Conservation (phyloP, 2,888 invertebrate genomes). For the Caenorhabditis zanzibari region DNA sequence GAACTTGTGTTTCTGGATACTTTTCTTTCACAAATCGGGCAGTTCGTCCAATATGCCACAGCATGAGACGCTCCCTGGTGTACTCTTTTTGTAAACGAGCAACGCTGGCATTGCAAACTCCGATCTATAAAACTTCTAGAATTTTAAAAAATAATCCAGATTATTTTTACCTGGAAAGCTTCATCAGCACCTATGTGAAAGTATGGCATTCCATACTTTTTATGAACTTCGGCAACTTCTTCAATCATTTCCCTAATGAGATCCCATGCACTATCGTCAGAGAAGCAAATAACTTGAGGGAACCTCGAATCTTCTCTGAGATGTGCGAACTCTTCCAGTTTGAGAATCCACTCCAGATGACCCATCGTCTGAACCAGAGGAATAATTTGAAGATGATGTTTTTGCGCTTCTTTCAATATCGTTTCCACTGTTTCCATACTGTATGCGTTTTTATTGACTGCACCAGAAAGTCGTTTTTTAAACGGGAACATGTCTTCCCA, state of each 20-base stretch:
- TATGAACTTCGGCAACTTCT: constrained; percentile 84
- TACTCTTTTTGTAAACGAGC: constrained; percentile 65
- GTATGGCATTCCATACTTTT: constrained; percentile 86
- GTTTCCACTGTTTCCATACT: constrained; percentile 86
- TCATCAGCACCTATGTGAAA: constrained; percentile 86
- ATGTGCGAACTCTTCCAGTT: constrained; percentile 87
- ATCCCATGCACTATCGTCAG: constrained; percentile 83
- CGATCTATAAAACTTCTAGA: constrained; percentile 68
- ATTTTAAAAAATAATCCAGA: neutral
- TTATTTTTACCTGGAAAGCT: constrained; percentile 81
- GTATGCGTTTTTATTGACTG: constrained; percentile 88
- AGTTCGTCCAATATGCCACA: constrained; percentile 80
- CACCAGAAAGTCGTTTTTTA: constrained; percentile 86
- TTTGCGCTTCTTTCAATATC: constrained; percentile 63
- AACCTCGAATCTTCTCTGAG: constrained; percentile 87
- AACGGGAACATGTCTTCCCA: constrained; percentile 94
- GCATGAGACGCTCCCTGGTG: constrained; percentile 72
- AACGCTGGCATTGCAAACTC: constrained; percentile 77
- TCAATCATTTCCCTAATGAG: constrained; percentile 83
- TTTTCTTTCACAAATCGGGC: constrained; percentile 76
- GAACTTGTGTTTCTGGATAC: constrained; percentile 72
- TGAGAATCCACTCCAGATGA: constrained; percentile 90
- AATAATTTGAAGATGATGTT: constrained; percentile 87
- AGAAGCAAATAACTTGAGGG: constrained; percentile 84
- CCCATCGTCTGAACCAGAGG: constrained; percentile 92